These are phyloP conservation scores for Campylomormyrus tamandua DNA, from an alignment of 2,113 vertebrate species.

Conservation along the genomic window DNA sequence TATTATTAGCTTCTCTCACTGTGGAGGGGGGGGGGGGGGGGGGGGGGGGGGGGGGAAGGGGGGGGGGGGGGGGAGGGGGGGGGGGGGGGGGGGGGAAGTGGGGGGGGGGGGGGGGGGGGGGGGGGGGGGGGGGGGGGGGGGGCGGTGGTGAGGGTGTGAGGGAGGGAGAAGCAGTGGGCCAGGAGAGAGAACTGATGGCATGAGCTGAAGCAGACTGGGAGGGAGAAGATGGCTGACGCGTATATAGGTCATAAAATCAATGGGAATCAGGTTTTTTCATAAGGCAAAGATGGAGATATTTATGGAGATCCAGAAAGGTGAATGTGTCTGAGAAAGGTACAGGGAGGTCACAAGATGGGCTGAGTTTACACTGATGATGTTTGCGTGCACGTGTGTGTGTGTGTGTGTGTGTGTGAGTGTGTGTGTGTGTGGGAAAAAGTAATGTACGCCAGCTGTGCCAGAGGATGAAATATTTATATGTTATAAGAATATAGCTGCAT, in stretches of 20 bases:
- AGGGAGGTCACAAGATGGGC: neutral
- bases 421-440: neutral
- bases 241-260: slow-evolving; percentile 72
- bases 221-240: slow-evolving; percentile 39
- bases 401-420: neutral
- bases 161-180: slow-evolving; percentile 12
- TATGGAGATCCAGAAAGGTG: slow-evolving; percentile 55
- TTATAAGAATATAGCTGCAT: neutral
- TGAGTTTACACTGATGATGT: neutral
- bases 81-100: too few relatives aligned
- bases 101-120: too few relatives aligned
- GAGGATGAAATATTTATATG: neutral
- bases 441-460: neutral
- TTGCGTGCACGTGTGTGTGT: neutral
- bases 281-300: slow-evolving; percentile 54
- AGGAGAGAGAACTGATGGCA: neutral
- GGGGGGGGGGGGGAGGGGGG: too few relatives aligned
- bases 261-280: slow-evolving; percentile 62
- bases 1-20: too few relatives aligned
- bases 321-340: neutral
- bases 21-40: too few relatives aligned
- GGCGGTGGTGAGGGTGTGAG: neutral
- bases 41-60: too few relatives aligned
- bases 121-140: too few relatives aligned
- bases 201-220: neutral